A percentile compares a stretch with the other conserved stretches of the same genome.
phyloP scores from a whole-genome alignment of 2,888 invertebrate genomes.

The Zhuqinia jingwanae region DNA sequence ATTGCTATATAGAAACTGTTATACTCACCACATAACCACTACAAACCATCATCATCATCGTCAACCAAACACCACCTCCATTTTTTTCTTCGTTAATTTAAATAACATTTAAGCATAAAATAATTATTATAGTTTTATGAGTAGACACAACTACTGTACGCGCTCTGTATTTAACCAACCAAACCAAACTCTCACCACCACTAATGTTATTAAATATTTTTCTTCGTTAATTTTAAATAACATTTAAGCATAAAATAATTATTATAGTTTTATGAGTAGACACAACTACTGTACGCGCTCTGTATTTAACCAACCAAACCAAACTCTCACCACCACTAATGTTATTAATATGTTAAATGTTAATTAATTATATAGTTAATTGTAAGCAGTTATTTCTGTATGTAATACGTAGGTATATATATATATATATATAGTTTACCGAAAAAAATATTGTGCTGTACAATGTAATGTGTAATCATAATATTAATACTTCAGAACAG shows the following conservation, averaged over 20 bases:
- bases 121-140: neutral
- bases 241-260: neutral
- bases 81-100: slow-evolving; percentile 19
- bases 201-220: neutral
- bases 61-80: slow-evolving; percentile 3
- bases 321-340: slow-evolving; percentile 48
- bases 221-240: slow-evolving; percentile 14
- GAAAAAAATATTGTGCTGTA: slow-evolving; percentile 2
- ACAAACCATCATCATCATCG: neutral
- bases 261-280: neutral
- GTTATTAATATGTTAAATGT: neutral
- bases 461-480: slow-evolving; percentile 1
- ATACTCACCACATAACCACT: slow-evolving; percentile 21
- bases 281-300: no score
- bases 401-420: neutral
- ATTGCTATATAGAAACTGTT: neutral
- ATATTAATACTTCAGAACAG: neutral
- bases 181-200: neutral
- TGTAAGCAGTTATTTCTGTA: neutral
- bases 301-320: slow-evolving; percentile 23
- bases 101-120: slow-evolving; percentile 10
- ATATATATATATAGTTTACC: neutral
- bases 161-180: neutral
- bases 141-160: no score
- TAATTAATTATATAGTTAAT: slow-evolving; percentile 13